Conservation (phyloP, 2,113 vertebrate species). For the Takifugu bimaculatus region DNA sequence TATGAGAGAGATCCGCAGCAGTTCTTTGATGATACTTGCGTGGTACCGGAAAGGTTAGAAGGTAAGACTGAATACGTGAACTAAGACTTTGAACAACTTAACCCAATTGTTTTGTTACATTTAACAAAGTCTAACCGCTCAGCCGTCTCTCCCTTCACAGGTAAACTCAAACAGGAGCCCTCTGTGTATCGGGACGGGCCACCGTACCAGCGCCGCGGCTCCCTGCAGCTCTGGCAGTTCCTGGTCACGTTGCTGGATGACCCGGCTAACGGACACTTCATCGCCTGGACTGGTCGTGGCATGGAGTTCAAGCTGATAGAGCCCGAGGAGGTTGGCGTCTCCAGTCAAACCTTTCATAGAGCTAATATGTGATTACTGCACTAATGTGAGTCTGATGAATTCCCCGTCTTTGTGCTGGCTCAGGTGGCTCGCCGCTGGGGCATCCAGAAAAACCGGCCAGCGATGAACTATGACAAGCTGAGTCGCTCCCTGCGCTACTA, state of each 20-base stretch:
- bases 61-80: conserved; percentile 67
- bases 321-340: conserved; percentile 84
- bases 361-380: no score
- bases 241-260: conserved; percentile 92
- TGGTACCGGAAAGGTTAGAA: conserved; percentile 91
- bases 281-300: conserved; percentile 94
- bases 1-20: conserved; percentile 89
- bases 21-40: conserved; percentile 92
- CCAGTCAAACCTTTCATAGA: neutral
- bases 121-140: neutral
- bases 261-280: conserved; percentile 93
- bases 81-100: neutral
- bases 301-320: conserved; percentile 99
- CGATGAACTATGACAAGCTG: conserved; percentile 98
- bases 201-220: conserved; percentile 91
- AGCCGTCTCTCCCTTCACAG: conserved; percentile 54
- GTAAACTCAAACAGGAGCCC: conserved; percentile 92
- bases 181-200: conserved; percentile 87
- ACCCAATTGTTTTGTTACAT: neutral
- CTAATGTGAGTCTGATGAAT: no score
- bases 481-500: conserved; percentile 97
- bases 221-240: conserved; percentile 98
- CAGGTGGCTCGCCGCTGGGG: conserved; percentile 96
- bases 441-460: conserved; percentile 95
- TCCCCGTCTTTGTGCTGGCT: neutral